Percentiles rank a stretch among this genome's conserved stretches.
These are phyloP conservation scores for Laticauda laticaudata DNA, from an alignment of 2,113 vertebrate genomes.

Conservation along the genomic window DNA sequence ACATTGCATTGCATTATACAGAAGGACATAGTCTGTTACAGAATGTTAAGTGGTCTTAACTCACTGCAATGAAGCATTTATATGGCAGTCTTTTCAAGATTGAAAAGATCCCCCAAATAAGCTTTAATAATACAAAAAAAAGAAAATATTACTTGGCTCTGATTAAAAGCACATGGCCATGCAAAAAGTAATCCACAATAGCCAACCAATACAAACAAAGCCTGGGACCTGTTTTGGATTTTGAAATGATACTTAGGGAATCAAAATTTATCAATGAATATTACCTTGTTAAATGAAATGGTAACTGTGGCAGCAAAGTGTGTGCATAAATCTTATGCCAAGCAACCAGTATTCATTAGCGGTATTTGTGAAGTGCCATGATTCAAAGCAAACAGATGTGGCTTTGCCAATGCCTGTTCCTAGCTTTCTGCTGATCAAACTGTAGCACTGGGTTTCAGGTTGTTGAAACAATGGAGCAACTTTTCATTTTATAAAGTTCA, in stretches of 20 bases:
- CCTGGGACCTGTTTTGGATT: not conserved
- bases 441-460: not conserved
- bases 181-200: not conserved
- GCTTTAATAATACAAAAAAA: not conserved
- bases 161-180: not conserved
- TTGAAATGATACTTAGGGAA: not conserved
- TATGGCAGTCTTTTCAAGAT: not conserved
- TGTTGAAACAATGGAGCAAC: not conserved
- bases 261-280: not conserved
- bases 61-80: not conserved
- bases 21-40: not conserved
- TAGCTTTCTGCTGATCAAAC: not conserved
- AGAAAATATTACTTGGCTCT: not conserved
- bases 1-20: not conserved
- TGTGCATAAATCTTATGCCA: not conserved
- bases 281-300: not conserved
- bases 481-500: constrained; percentile 5
- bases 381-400: not conserved
- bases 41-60: not conserved
- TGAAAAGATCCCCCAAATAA: not conserved
- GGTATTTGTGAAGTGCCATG: constrained; percentile 4
- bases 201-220: not conserved
- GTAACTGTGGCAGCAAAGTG: not conserved
- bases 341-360: not conserved
- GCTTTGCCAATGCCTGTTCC: not conserved